Percentiles rank a stretch among this genome's conserved stretches.
Conservation (phyloP, 30 jellyfish, hydroid and myxozoan genomes). For the Nemopilema nomurai region DNA sequence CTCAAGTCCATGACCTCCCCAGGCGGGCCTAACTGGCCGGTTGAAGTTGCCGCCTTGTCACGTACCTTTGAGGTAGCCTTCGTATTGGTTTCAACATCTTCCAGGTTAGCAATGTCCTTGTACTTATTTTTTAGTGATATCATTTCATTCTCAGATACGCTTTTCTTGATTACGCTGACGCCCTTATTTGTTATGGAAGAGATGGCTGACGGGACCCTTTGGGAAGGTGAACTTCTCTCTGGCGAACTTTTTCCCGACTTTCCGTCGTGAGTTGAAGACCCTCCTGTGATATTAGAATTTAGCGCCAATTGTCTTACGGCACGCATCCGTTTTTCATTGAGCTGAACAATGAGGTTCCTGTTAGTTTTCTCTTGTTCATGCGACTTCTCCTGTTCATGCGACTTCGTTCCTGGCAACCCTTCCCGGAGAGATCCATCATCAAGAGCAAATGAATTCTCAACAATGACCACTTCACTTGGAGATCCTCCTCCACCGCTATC, state of each 20-base stretch:
- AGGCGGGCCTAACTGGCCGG: too few species aligned
- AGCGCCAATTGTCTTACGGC: slow-evolving; percentile 22
- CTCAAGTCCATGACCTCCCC: too few species aligned
- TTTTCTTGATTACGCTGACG: background rate
- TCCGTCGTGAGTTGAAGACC: background rate
- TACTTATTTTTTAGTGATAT: too few species aligned
- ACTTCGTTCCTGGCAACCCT: background rate
- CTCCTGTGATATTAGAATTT: background rate
- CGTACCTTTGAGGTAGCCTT: too few species aligned
- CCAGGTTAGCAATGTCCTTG: too few species aligned
- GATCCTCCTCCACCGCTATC: slow-evolving; percentile 10
- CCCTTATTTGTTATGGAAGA: background rate
- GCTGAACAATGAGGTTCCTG: slow-evolving; percentile 26
- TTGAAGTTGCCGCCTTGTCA: too few species aligned
- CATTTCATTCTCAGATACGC: background rate
- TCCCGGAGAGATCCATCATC: background rate
- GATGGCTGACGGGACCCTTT: too few species aligned
- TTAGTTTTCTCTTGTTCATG: slow-evolving; percentile 24
- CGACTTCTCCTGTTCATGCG: background rate
- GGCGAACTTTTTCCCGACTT: background rate
- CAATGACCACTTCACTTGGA: background rate
- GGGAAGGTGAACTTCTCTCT: background rate
- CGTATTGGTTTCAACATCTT: too few species aligned
- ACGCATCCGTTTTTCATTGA: slow-evolving; percentile 14
- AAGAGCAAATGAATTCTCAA: background rate